Evolutionary conservation across 2,888 invertebrate species (phyloP), one percentile per base, ranked within the genome.

Genomic region (Sacculina carcini): DNA sequence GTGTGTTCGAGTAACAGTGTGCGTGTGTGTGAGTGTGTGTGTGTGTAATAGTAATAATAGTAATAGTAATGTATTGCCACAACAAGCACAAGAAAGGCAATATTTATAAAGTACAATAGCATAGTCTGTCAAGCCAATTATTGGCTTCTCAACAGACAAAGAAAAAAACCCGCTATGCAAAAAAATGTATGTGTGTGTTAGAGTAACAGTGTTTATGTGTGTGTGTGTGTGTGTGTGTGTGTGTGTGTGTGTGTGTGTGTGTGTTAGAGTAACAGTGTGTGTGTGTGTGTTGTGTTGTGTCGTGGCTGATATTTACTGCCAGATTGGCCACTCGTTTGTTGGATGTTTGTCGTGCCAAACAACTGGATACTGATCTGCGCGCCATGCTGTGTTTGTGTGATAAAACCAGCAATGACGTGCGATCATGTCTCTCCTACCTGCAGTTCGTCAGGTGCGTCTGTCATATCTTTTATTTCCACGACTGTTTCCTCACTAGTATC

Each of bases 361-460:
- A 73, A 0, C 65, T 92, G 46, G 65, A 69, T 50, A 75, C 78
- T 0, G 77, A 81, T 62, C 67, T 77, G 58, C 74, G 76, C 31
- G 74, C 79, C 7, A 67, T 85, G 57, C 64, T 79, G 32, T 77
- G 80, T 5, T 67, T 96, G 54, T 80, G 84, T 16, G 78, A 84
- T 58, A 81, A 85, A 59, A 79, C 82, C 3, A 75, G 76, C 50
- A 84, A 86, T 59, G 96, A 96, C 68, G 80, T 96, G 39, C 71
- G 96, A 21, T 78, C 87, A 1, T 94, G 94, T 61, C 72, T 96
- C 51, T 84, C 87, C 19, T 77, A 86, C 44, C 72, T 96, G 57
- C 87, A 90, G 62, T 81, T 79, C 60, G 71, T 77, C 58, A 70
- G 68, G 62, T 71, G 2, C 67, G 67, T 36, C 14, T 28, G 16